These are phyloP conservation scores for Pteronura brasiliensis DNA, from an alignment of 2,113 vertebrate genomes.

Conservation along the genomic window DNA sequence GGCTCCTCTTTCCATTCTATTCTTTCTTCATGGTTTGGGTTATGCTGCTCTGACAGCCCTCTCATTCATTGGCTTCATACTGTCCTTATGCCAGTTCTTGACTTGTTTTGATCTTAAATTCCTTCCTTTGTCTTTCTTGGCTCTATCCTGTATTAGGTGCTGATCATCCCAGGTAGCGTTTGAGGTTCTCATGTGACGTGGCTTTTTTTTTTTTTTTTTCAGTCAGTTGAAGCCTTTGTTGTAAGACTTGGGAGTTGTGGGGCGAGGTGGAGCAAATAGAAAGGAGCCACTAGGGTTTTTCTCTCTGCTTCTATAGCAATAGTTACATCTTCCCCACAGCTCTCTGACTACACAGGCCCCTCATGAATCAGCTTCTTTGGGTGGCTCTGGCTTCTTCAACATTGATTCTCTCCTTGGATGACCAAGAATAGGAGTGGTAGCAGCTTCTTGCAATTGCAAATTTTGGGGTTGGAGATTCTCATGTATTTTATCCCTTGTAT, in stretches of 20 bases:
- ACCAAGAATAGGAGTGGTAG: background rate
- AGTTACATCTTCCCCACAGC: background rate
- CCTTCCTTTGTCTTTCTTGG: background rate
- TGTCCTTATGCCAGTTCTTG: background rate
- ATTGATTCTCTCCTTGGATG: background rate
- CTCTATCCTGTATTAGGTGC: background rate
- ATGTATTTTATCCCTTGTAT: background rate
- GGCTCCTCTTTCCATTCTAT: background rate
- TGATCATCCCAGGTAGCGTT: background rate
- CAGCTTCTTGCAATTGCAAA: background rate
- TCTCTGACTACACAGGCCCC: background rate
- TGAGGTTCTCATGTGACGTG: background rate
- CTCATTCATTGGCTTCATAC: background rate
- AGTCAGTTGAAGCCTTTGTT: background rate
- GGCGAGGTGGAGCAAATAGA: accelerated
- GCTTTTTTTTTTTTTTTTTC: background rate
- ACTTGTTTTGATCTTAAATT: background rate
- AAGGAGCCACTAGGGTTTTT: background rate
- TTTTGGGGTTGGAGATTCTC: background rate
- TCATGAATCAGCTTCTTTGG: background rate
- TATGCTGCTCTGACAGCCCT: accelerated
- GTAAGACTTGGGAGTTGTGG: accelerated
- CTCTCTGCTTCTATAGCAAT: background rate
- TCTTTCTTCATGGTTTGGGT: background rate
- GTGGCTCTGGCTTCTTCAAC: background rate